Evolutionary conservation across 2,797 vertebrate genomes (phyloP).

Genomic region (Nothura maculosa): DNA sequence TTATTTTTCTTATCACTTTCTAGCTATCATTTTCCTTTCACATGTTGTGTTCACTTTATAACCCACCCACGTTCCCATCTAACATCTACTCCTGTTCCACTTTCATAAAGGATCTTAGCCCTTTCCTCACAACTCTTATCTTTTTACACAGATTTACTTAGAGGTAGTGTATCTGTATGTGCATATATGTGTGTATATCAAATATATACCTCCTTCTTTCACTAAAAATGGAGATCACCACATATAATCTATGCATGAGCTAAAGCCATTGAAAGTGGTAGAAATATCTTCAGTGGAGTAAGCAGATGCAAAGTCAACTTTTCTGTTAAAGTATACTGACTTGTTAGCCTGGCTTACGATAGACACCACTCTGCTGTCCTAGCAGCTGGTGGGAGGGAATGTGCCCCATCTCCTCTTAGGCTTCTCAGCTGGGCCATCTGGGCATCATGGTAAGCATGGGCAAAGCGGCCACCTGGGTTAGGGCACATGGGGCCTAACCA

Average conservation of each 20-base stretch:
- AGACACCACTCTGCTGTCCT: not conserved
- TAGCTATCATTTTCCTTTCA: not conserved
- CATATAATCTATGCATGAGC: not conserved
- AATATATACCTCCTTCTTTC: not conserved
- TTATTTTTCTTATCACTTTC: not conserved
- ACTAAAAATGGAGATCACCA: not conserved
- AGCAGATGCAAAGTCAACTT: not conserved
- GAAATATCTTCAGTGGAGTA: not conserved
- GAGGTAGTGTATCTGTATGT: not conserved
- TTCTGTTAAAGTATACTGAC: not conserved
- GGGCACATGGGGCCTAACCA: not conserved
- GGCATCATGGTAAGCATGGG: not conserved
- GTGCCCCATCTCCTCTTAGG: not conserved
- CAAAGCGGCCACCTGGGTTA: not conserved
- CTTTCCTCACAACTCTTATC: not conserved
- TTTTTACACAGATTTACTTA: not conserved
- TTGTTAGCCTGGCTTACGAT: not conserved
- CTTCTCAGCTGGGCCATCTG: not conserved
- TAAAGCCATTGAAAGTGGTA: not conserved
- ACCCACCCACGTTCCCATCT: not conserved
- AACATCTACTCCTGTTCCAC: not conserved
- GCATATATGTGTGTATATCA: no score
- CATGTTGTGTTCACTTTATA: not conserved
- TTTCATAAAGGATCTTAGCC: not conserved
- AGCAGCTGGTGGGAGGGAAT: not conserved